These are phyloP conservation scores for Oryzias melastigma DNA, from an alignment of 2,113 vertebrate genomes.

Conservation along the genomic window DNA sequence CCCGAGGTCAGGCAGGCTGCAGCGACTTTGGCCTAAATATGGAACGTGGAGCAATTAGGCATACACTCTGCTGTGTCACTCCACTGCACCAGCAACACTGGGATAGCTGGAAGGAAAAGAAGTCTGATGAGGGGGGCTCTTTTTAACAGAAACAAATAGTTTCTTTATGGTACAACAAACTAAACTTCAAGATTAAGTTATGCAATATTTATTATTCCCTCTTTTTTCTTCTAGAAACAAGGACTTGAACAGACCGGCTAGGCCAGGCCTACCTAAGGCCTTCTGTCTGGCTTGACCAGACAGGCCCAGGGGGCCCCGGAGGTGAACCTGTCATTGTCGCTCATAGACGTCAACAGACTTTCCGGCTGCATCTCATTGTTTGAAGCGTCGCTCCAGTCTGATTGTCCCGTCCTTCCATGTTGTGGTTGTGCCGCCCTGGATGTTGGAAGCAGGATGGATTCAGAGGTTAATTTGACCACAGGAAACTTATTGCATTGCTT, in stretches of 20 bases:
- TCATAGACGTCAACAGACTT: slow-evolving; percentile 4
- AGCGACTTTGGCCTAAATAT: slow-evolving; percentile 67
- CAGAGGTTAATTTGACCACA: slow-evolving; percentile 71
- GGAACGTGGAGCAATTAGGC: slow-evolving; percentile 59
- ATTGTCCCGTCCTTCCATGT: slow-evolving; percentile 46
- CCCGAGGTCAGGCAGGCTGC: slow-evolving; percentile 56
- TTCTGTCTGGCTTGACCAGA: slow-evolving; percentile 36
- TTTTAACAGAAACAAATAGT: not conserved
- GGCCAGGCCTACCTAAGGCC: slow-evolving; percentile 35
- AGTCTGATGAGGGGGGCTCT: not conserved
- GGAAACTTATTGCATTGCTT: slow-evolving; percentile 54
- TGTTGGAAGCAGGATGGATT: slow-evolving; percentile 77
- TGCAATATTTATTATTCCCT: not conserved
- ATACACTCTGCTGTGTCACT: slow-evolving; percentile 32
- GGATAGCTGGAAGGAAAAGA: not conserved
- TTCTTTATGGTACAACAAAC: too few relatives aligned
- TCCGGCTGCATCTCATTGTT: not conserved
- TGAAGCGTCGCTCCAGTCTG: slow-evolving; percentile 35
- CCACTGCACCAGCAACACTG: slow-evolving; percentile 23
- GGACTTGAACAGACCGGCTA: slow-evolving; percentile 29
- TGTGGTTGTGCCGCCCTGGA: slow-evolving; percentile 57
- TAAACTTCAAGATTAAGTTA: too few relatives aligned
- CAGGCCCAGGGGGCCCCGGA: slow-evolving; percentile 2
- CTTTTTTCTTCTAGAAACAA: slow-evolving; percentile 36
- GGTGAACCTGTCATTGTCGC: slow-evolving; percentile 11